Evolutionary conservation across 1,140 invertebrate species (phyloP), one percentile per base, ranked within the genome.

Genomic region (Lepidostoma basale): DNA sequence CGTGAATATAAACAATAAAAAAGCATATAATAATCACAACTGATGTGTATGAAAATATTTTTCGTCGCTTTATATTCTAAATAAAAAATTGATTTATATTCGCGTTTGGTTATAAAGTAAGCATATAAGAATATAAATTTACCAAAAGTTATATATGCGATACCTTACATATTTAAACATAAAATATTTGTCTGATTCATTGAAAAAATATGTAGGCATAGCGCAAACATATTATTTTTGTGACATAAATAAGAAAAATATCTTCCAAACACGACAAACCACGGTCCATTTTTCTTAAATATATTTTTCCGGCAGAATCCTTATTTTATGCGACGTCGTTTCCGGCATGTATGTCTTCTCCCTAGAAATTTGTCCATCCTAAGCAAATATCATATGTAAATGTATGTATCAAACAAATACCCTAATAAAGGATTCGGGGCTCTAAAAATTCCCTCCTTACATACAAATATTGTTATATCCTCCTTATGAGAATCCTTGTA

Each of bases 381-480:
- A 54, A 54, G 49, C 49, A 54, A 54, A 54, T 54, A 54, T 54
- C 12, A 54, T 54, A 54, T 54, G 49, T 54, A 54, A 54, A 54
- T 54, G 49, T 54, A 28, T 54, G 26, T 54, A 54, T 54, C 49
- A 54, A 54, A 54, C 49, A 54, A 54, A 52, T 52, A 30, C 12
- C 49, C 49, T 54, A 54, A 54, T 54, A 54, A 54, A 26, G 26
- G 49, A 14, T 16, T 28, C 49, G 26, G 25, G 49, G 49, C 30
- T 54, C 49, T 54, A 28, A 16, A 14, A 54, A 54, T 28, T 54
- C 26, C 12, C 3, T 16, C 30, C 26, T 54, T 54, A 54, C 18
- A 28, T 16, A 44, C 33, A 36, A 36, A 36, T 36, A 36, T 36
- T 36, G 14, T 36, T 36, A 3, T n/a, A 12, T 36, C 33, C n/a